Percentiles rank a stretch among this genome's conserved stretches.
phyloP scores from a whole-genome alignment of 2,797 vertebrate genomes.

The Acanthopagrus latus region DNA sequence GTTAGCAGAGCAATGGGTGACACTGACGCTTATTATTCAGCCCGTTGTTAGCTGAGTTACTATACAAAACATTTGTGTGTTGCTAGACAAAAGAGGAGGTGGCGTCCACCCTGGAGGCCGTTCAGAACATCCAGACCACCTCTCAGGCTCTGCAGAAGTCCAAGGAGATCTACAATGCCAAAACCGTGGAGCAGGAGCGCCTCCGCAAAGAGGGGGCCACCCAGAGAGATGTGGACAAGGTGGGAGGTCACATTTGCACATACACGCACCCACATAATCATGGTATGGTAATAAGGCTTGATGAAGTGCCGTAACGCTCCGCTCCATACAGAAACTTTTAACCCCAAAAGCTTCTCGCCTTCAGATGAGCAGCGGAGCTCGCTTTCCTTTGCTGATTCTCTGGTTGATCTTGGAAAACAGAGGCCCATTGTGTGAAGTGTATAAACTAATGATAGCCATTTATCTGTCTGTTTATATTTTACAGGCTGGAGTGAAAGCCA shows the following conservation, averaged over 20 bases:
- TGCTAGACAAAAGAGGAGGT: constrained; percentile 97
- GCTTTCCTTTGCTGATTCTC: constrained; percentile 10
- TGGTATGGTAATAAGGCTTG: constrained; percentile 54
- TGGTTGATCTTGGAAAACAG: constrained; percentile 44
- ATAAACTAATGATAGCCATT: constrained; percentile 31
- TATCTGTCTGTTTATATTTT: constrained; percentile 62
- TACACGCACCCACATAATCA: constrained; percentile 42
- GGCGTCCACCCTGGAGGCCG: constrained; percentile 95
- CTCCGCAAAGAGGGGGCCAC: constrained; percentile 97
- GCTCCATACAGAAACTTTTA: constrained; percentile 31
- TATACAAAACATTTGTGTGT: not conserved
- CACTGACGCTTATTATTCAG: constrained; percentile 17
- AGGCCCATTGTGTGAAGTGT: constrained; percentile 42
- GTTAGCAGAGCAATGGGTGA: not conserved
- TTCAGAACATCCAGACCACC: constrained; percentile 96
- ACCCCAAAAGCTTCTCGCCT: constrained; percentile 32
- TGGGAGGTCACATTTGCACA: constrained; percentile 72
- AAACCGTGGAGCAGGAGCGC: constrained; percentile 94
- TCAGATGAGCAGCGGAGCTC: constrained; percentile 38
- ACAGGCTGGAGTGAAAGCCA: constrained; percentile 95
- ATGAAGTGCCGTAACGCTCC: constrained; percentile 53
- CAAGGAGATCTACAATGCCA: constrained; percentile 95
- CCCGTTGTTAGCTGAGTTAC: not conserved
- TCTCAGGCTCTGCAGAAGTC: constrained; percentile 96
- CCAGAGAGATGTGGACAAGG: constrained; percentile 97